Conservation (phyloP, 1,140 invertebrate species). For the Rhopalosiphum maidis region DNA sequence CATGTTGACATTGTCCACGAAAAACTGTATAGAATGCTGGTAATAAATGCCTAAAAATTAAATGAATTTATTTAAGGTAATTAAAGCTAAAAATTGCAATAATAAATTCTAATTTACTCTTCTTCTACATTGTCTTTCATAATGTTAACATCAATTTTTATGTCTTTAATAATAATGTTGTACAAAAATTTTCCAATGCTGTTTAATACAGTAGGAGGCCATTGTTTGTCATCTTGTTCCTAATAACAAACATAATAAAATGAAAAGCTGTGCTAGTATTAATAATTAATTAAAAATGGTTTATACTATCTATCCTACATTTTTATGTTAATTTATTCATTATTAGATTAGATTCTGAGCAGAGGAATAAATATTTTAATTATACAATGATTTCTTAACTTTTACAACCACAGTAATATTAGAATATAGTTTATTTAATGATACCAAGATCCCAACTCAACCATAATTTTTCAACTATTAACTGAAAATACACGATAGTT, state of each 20-base stretch:
- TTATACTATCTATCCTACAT: neutral
- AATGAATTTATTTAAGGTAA: neutral
- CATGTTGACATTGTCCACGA: slow-evolving; percentile 69
- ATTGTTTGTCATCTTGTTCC: slow-evolving; percentile 68
- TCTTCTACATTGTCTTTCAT: slow-evolving; percentile 63
- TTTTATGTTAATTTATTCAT: neutral
- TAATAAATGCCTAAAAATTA: slow-evolving; percentile 65
- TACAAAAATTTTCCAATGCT: slow-evolving; percentile 83
- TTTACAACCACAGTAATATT: too few species aligned
- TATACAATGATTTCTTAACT: neutral
- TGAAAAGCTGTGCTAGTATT: neutral
- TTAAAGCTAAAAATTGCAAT: neutral
- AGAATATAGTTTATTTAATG: too few species aligned
- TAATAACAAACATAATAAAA: slow-evolving; percentile 59
- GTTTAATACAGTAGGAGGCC: slow-evolving; percentile 70
- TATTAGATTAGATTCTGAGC: neutral
- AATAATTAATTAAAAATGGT: slow-evolving; percentile 33
- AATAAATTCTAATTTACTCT: slow-evolving; percentile 27
- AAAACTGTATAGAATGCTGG: slow-evolving; percentile 86
- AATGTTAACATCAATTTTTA: slow-evolving; percentile 80
- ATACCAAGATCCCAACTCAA: too few species aligned
- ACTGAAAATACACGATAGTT: too few species aligned
- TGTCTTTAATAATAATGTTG: slow-evolving; percentile 83
- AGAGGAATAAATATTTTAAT: neutral
- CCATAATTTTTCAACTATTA: too few species aligned